Percentiles rank a stretch among this genome's conserved stretches.
phyloP scores from a whole-genome alignment of 1,140 invertebrate species.

The Himalopsyche phryganea region DNA sequence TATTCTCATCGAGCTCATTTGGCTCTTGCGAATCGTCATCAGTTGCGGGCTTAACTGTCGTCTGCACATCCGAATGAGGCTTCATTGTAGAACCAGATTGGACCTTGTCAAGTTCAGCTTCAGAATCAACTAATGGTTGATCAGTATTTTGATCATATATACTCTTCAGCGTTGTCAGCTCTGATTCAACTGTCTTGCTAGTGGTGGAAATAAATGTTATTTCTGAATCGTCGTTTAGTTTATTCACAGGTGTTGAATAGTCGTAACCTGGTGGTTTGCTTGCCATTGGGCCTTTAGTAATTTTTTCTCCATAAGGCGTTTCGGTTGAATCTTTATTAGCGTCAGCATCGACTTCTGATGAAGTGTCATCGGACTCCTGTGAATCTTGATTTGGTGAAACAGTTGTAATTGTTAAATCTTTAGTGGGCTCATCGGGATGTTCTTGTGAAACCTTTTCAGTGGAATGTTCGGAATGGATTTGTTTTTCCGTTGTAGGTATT shows the following conservation, averaged over 20 bases:
- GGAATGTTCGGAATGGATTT: too few species aligned
- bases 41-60: too few species aligned
- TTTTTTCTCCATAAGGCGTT: not conserved
- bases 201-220: not conserved
- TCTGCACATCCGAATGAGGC: too few species aligned
- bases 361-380: conserved; percentile 19
- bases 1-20: not conserved
- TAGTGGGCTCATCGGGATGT: too few species aligned
- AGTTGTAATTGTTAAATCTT: not conserved
- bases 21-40: too few species aligned
- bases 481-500: not conserved
- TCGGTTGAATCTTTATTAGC: not conserved
- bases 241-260: not conserved
- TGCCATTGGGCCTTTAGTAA: not conserved
- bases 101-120: too few species aligned
- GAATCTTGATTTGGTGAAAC: conserved; percentile 1
- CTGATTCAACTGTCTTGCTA: not conserved
- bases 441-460: too few species aligned
- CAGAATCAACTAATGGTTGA: too few species aligned
- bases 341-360: conserved; percentile 3
- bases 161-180: not conserved
- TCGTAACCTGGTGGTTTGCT: not conserved
- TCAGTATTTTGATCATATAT: too few species aligned
- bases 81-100: too few species aligned
- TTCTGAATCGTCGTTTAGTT: not conserved